These are phyloP conservation scores for Todiramphus chloris DNA, from an alignment of 2,113 vertebrate species.

Conservation along the genomic window DNA sequence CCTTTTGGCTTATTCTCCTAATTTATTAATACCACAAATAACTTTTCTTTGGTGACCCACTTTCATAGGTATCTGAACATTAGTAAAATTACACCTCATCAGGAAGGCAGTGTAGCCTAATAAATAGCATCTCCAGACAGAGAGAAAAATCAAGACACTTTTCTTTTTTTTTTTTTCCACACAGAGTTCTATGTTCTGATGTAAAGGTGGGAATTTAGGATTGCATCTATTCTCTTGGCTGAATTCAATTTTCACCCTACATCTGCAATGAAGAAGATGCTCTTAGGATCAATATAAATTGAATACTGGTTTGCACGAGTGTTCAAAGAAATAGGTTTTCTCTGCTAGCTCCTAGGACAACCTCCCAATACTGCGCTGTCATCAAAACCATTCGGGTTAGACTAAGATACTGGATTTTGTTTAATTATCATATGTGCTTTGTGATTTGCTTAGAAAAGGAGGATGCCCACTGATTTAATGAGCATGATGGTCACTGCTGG, in stretches of 20 bases:
- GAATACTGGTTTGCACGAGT: background rate
- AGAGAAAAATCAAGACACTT: background rate
- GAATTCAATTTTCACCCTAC: background rate
- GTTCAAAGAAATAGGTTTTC: background rate
- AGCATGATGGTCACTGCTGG: background rate
- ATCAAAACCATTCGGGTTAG: background rate
- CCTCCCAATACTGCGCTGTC: background rate
- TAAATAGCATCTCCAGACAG: background rate
- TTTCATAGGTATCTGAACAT: constrained; percentile 59
- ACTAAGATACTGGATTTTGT: background rate
- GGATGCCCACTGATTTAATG: background rate
- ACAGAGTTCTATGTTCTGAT: background rate
- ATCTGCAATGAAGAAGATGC: background rate
- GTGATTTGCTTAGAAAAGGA: background rate
- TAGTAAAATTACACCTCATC: constrained; percentile 36
- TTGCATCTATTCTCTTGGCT: background rate
- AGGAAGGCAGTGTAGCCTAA: constrained; percentile 14
- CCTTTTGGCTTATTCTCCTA: constrained; percentile 67
- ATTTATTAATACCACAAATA: constrained; percentile 68
- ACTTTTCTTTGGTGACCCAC: constrained; percentile 66
- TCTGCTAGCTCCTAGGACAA: background rate
- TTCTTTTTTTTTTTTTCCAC: background rate
- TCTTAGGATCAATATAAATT: background rate
- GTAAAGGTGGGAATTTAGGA: background rate
- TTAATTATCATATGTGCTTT: background rate